Conservation (phyloP, 2,113 vertebrate genomes). For the Pelecanus crispus region DNA sequence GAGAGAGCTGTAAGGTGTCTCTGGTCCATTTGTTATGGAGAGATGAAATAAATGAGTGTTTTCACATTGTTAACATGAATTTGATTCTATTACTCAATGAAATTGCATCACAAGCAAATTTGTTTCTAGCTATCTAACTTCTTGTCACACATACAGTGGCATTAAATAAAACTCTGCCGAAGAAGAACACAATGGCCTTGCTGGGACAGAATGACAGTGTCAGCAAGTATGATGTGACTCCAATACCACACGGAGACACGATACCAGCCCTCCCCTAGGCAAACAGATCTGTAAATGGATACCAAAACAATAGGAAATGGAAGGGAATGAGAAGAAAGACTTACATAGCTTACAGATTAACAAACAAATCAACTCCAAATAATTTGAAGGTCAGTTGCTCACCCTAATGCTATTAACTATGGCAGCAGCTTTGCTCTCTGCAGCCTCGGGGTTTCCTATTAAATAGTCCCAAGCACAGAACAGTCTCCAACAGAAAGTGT, state of each 20-base stretch:
- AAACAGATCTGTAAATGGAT: background rate
- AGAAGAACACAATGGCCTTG: background rate
- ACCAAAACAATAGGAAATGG: background rate
- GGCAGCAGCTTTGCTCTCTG: conserved; percentile 95
- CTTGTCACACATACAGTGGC: background rate
- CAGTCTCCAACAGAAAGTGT: conserved; percentile 95
- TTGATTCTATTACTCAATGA: background rate
- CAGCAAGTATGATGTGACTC: background rate
- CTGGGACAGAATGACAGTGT: background rate
- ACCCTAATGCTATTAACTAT: conserved; percentile 96
- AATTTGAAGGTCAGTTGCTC: background rate
- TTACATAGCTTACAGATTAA: background rate
- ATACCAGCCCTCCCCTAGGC: background rate
- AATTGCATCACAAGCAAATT: background rate
- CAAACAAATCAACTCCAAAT: background rate
- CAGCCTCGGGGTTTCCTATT: conserved; percentile 94
- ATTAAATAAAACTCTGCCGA: background rate
- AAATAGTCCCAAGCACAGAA: conserved; percentile 99
- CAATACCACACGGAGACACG: background rate
- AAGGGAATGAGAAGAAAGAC: background rate
- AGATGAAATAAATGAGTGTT: background rate
- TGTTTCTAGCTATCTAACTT: background rate
- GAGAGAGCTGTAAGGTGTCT: background rate
- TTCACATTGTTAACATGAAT: background rate
- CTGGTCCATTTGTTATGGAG: background rate